phyloP scores from a whole-genome alignment of 1,140 invertebrate species.

The Lysiphlebus fabarum region DNA sequence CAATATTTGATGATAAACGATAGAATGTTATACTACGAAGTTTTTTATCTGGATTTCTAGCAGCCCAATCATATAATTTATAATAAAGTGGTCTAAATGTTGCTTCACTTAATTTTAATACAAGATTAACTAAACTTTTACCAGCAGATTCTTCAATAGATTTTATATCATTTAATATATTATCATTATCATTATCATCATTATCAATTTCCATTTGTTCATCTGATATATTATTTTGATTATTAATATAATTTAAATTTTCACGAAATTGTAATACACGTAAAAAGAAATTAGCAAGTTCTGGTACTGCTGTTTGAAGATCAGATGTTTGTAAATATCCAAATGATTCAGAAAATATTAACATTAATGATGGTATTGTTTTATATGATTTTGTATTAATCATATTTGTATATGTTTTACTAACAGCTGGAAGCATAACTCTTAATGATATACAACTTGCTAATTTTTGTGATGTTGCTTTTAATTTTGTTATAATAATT shows the following conservation, averaged over 20 bases:
- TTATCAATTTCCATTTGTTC: slow-evolving; percentile 43
- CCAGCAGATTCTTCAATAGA: slow-evolving; percentile 70
- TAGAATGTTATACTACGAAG: slow-evolving; percentile 75
- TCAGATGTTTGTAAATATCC: slow-evolving; percentile 57
- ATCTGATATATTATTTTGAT: too few relatives aligned
- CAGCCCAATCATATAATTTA: slow-evolving; percentile 82
- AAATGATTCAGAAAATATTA: slow-evolving; percentile 70
- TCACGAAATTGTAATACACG: slow-evolving; percentile 70
- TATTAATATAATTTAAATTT: background rate
- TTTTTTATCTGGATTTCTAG: slow-evolving; percentile 60
- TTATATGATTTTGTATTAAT: slow-evolving; percentile 59
- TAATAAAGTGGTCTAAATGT: slow-evolving; percentile 84
- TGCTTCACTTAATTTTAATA: slow-evolving; percentile 84
- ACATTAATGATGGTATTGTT: slow-evolving; percentile 69
- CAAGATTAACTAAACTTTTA: slow-evolving; percentile 70
- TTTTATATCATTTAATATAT: slow-evolving; percentile 38
- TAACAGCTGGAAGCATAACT: slow-evolving; percentile 73
- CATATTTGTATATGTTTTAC: slow-evolving; percentile 64
- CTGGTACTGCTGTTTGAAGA: slow-evolving; percentile 61
- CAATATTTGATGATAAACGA: slow-evolving; percentile 72
- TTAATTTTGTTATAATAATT: slow-evolving; percentile 59
- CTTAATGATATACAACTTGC: slow-evolving; percentile 67
- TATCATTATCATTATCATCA: slow-evolving; percentile 46
- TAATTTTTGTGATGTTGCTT: slow-evolving; percentile 65
- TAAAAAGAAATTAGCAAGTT: slow-evolving; percentile 73